A percentile compares a stretch with the other conserved stretches of the same genome.
Evolutionary conservation across 2,888 invertebrate species (phyloP).

Genomic region (Apodemia mormo): DNA sequence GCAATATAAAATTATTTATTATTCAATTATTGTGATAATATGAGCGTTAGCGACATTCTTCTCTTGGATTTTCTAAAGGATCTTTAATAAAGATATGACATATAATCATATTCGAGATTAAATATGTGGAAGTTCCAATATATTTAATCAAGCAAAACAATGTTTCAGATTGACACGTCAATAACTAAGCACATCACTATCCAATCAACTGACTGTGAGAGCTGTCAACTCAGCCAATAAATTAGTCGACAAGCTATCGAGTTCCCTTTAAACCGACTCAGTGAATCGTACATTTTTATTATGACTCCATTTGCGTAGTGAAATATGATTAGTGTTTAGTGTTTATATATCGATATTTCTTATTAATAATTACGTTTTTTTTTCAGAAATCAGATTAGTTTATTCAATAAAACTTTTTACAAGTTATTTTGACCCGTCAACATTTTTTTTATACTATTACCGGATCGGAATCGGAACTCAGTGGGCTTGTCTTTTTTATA

Average conservation of each 20-base stretch:
- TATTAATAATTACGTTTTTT: no score
- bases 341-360: not conserved
- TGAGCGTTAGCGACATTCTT: no score
- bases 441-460: no score
- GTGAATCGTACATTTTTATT: constrained; percentile 2
- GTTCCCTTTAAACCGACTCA: not conserved
- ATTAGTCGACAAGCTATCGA: not conserved
- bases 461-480: no score
- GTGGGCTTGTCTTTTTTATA: no score
- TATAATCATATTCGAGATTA: not conserved
- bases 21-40: no score
- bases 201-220: constrained; percentile 4
- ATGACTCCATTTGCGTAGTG: not conserved
- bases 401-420: no score
- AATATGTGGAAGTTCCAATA: not conserved
- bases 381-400: no score
- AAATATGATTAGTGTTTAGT: not conserved
- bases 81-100: no score
- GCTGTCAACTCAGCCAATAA: constrained; percentile 13
- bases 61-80: no score
- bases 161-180: not conserved
- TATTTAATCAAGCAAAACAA: not conserved
- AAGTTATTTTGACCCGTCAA: no score
- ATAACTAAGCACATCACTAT: not conserved
- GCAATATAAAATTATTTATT: no score